Conservation (phyloP, 1,140 invertebrate genomes). For the Zaprionus africanus region DNA sequence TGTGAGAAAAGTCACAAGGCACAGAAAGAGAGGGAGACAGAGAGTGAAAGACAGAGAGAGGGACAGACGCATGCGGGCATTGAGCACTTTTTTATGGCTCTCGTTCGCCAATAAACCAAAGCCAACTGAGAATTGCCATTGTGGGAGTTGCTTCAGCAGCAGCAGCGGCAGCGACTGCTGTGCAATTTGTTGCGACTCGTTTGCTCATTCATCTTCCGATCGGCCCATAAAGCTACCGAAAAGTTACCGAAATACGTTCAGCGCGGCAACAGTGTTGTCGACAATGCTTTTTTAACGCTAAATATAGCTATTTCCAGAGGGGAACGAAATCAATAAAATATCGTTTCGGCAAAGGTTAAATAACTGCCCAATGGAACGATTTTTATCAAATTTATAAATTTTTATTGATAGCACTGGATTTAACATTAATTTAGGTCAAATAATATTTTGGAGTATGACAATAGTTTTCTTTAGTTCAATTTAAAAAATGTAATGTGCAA, state of each 20-base stretch:
- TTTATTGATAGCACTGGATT: too few species aligned
- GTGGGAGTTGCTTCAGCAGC: conserved; percentile 62
- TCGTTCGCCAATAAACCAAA: conserved; percentile 61
- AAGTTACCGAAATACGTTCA: conserved; percentile 16
- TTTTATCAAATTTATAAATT: too few species aligned
- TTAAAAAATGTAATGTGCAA: too few species aligned
- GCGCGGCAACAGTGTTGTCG: background rate
- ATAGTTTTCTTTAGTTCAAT: too few species aligned
- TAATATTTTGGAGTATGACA: too few species aligned
- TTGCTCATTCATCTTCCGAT: conserved; percentile 40
- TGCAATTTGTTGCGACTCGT: conserved; percentile 23
- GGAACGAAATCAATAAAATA: background rate
- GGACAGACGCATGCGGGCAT: conserved; percentile 64
- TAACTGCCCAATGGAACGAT: too few species aligned
- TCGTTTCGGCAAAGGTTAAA: too few species aligned
- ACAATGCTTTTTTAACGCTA: background rate
- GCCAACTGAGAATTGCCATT: conserved; percentile 59
- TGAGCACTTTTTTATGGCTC: conserved; percentile 65
- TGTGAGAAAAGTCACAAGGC: conserved; percentile 68
- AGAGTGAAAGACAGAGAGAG: background rate
- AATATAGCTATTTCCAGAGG: background rate
- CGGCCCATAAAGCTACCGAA: conserved; percentile 26
- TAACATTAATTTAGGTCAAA: too few species aligned
- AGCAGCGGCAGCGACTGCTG: background rate
- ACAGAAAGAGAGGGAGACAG: background rate